Base-by-base conservation (phyloP, 2,888 invertebrate genomes). In the Agrotis puta region DNA sequence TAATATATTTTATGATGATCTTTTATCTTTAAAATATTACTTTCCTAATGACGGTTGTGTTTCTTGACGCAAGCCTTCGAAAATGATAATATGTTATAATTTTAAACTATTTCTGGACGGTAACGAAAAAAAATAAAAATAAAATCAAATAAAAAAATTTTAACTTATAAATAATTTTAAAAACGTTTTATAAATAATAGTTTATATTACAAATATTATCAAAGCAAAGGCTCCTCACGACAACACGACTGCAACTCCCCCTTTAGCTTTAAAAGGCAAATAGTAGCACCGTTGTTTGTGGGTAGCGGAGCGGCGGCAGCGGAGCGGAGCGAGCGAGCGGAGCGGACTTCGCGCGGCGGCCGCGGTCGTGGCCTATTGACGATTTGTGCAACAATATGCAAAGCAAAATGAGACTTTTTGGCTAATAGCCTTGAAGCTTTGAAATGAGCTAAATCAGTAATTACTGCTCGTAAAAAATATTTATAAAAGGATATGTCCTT, bases 301-400 rank as follows among this genome's bases (percentile, higher is more conserved):
- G 84, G 77, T 83, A 83, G 83, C 84, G 81, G 81, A 27, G 78
- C 81, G 69, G 74, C 57, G 77, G 27, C 45, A 39, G 77, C 69
- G 77, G 74, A 70, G 83, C 74, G 74, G 63, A 67, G 85, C 82
- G 83, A 81, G 76, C 79, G 78, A 64, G 70, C 64, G 74, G 82
- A 64, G 81, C 83, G 71, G 74, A 66, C 79, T 63, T 66, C 70
- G 75, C 64, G 75, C 77, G 81, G 77, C 82, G 83, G 59, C 56
- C 64, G 77, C 78, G 83, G 72, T 57, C 66, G 83, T 91, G 92
- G 87, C 85, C 90, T 87, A 85, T 92, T 91, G 92, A 91, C 88
- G 91, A 70, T 70, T 62, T 79, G 20, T 64, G 53, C 27, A 2
- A n/a, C 13, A 47, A 20, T n/a, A 11, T 57, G 9, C 16, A 13